Percentiles rank a stretch among this genome's conserved stretches.
phyloP scores from a whole-genome alignment of 2,888 invertebrate species.

The Lepidochrysops patricia region DNA sequence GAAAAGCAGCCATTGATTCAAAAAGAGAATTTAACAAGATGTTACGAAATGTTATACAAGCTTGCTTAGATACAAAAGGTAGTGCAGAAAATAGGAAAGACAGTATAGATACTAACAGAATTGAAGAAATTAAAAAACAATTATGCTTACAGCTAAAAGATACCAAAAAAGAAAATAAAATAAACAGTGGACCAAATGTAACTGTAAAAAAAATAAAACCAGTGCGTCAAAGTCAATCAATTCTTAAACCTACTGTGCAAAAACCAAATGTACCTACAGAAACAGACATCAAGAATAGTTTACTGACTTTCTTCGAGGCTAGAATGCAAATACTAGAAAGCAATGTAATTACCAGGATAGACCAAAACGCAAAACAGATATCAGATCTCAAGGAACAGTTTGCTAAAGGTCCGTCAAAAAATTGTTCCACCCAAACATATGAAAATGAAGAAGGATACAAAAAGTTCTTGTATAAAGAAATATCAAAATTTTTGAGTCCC shows the following conservation, averaged over 20 bases:
- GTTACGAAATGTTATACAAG: constrained; percentile 51
- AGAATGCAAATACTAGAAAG: constrained; percentile 54
- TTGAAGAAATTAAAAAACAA: constrained; percentile 12
- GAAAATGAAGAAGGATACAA: constrained; percentile 39
- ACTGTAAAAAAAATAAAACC: neutral
- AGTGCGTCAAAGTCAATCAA: constrained; percentile 1
- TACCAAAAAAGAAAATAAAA: neutral
- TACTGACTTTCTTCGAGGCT: constrained; percentile 35
- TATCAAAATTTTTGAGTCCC: constrained; percentile 53
- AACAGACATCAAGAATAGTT: neutral
- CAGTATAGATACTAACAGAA: constrained; percentile 17
- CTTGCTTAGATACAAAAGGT: constrained; percentile 40
- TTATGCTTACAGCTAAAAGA: constrained; percentile 1
- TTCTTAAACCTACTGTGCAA: neutral
- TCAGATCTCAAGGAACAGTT: constrained; percentile 39
- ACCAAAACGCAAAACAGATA: constrained; percentile 51
- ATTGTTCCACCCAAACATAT: constrained; percentile 37
- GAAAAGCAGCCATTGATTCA: constrained; percentile 50
- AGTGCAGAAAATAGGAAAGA: constrained; percentile 18
- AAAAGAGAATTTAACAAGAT: constrained; percentile 63
- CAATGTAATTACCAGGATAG: constrained; percentile 48
- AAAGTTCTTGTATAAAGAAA: constrained; percentile 48
- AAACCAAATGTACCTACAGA: neutral
- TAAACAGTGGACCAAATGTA: neutral
- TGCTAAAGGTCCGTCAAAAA: constrained; percentile 17